Percentiles rank a stretch among this genome's conserved stretches.
phyloP scores from a whole-genome alignment of 2,113 vertebrate genomes.

The Toxotes chatareus region DNA sequence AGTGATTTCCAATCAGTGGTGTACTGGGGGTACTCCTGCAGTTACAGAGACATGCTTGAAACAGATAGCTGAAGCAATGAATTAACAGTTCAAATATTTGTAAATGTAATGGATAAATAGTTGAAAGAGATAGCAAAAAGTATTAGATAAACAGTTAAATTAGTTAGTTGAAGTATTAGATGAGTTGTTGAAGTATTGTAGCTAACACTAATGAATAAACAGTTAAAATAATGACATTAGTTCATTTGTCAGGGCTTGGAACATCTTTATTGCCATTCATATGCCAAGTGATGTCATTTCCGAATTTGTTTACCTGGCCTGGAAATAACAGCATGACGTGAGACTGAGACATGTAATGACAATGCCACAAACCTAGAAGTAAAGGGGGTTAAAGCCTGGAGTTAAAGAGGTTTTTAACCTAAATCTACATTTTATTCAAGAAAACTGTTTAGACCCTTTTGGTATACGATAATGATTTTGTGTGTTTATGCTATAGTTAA shows the following conservation, averaged over 20 bases:
- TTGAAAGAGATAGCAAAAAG: too few relatives aligned
- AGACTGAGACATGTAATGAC: neutral
- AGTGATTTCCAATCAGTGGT: neutral
- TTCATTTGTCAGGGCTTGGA: too few relatives aligned
- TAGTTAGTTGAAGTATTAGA: too few relatives aligned
- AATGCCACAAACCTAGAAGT: neutral
- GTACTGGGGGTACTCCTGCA: neutral
- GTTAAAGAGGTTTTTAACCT: too few relatives aligned
- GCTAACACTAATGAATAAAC: too few relatives aligned
- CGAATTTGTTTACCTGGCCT: neutral
- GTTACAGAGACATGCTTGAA: neutral
- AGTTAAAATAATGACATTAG: too few relatives aligned
- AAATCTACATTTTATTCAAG: conserved; percentile 4
- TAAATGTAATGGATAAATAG: too few relatives aligned
- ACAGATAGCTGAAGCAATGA: neutral
- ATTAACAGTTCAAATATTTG: too few relatives aligned
- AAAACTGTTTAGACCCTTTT: conserved; percentile 13
- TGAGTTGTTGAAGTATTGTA: too few relatives aligned
- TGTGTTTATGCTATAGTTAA: conserved; percentile 2
- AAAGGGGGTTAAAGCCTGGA: neutral
- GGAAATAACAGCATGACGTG: conserved; percentile 15
- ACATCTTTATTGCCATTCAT: neutral
- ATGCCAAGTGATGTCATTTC: neutral
- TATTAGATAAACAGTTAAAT: too few relatives aligned
- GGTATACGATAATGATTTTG: conserved; percentile 4